Conservation (phyloP, 2,888 invertebrate genomes). For the Xiphydria camelus region DNA sequence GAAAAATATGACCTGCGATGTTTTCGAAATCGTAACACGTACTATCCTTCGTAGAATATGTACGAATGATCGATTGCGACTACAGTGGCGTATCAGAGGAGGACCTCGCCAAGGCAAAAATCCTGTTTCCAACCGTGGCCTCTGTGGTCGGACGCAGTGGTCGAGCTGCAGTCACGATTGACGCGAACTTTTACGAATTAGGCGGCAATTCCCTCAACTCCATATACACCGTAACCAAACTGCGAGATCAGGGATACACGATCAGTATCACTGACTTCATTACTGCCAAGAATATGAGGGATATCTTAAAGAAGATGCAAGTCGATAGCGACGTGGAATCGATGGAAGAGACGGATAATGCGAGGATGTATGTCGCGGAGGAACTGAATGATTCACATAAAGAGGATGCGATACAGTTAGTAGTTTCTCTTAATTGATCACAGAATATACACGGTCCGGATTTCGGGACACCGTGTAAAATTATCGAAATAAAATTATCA, state of each 20-base stretch:
- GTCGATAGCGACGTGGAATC: constrained; percentile 39
- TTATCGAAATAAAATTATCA: constrained; percentile 5
- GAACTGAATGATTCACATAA: constrained; percentile 68
- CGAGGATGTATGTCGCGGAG: constrained; percentile 59
- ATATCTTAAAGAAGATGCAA: constrained; percentile 68
- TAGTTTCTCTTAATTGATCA: constrained; percentile 26
- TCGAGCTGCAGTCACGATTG: constrained; percentile 65
- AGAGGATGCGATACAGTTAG: constrained; percentile 72
- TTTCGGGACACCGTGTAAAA: neutral
- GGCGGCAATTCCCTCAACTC: constrained; percentile 89
- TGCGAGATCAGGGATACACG: constrained; percentile 76
- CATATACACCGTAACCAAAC: constrained; percentile 76
- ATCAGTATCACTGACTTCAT: constrained; percentile 84
- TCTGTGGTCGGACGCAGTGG: constrained; percentile 70
- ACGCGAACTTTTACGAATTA: constrained; percentile 79
- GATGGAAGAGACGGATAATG: constrained; percentile 36
- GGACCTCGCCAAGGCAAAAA: constrained; percentile 66
- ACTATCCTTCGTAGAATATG: constrained; percentile 59
- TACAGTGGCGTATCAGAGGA: constrained; percentile 66
- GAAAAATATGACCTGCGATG: neutral
- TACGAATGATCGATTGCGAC: constrained; percentile 67
- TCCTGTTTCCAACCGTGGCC: constrained; percentile 75
- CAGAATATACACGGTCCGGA: no score
- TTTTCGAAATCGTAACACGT: constrained; percentile 11
- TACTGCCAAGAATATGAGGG: constrained; percentile 70